Evolutionary conservation across 2,113 vertebrate species (phyloP).

Genomic region (Pristiophorus japonicus): DNA sequence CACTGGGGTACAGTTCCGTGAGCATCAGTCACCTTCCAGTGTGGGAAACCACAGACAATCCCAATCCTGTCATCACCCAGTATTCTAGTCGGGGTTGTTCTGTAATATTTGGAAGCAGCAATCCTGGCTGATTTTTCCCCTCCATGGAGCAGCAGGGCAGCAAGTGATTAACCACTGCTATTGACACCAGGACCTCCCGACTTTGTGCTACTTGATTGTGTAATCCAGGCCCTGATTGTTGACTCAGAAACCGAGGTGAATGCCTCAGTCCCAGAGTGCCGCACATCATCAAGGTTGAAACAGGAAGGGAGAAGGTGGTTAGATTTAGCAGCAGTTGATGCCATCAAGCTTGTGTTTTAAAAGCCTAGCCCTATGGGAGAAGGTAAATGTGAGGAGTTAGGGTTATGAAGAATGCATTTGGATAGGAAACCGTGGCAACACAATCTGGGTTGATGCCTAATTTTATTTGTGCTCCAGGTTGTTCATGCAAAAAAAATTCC

Average conservation of each 20-base stretch:
- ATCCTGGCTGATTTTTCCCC: not conserved
- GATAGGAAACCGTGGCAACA: not conserved
- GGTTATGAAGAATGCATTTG: not conserved
- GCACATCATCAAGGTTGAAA: not conserved
- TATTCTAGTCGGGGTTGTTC: not conserved
- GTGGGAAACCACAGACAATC: too few relatives aligned
- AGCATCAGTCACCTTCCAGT: too few relatives aligned
- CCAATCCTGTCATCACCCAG: not conserved
- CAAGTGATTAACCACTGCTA: too few relatives aligned
- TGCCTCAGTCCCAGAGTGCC: not conserved
- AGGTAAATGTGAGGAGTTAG: not conserved
- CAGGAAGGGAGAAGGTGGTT: not conserved
- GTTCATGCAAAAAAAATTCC: slow-evolving; percentile 78
- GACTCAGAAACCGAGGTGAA: not conserved
- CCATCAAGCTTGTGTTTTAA: not conserved
- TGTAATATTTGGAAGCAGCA: not conserved
- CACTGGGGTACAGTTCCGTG: too few relatives aligned
- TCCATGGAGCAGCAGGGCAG: too few relatives aligned
- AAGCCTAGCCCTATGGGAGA: not conserved
- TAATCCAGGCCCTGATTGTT: not conserved
- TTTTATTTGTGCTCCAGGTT: slow-evolving; percentile 59
- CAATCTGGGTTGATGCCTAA: not conserved
- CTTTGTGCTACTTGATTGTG: not conserved
- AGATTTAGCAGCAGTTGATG: not conserved
- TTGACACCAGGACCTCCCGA: not conserved